These are phyloP conservation scores for Macrobrachium rosenbergii DNA, from an alignment of 1,140 invertebrate genomes.

Conservation along the genomic window DNA sequence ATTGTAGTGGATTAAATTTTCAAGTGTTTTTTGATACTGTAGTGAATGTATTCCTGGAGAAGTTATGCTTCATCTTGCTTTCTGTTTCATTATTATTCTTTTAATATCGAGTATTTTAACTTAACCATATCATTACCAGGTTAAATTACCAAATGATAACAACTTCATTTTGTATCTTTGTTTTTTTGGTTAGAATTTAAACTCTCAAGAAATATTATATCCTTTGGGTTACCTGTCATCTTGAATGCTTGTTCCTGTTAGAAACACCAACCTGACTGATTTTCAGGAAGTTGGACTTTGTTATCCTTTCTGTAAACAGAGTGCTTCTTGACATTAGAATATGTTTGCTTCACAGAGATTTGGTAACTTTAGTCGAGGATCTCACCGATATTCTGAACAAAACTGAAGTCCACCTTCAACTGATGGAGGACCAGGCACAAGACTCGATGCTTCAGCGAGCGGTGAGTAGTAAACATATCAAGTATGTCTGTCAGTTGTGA, in stretches of 20 bases:
- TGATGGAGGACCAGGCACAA: conserved; percentile 6
- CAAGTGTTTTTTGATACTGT: not conserved
- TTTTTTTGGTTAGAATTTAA: too few relatives aligned
- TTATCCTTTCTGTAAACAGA: not conserved
- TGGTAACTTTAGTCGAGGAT: not conserved
- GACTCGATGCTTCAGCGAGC: not conserved
- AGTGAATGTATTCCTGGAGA: not conserved
- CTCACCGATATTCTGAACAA: not conserved
- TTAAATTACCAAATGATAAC: too few relatives aligned
- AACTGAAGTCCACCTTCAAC: not conserved
- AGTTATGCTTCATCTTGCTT: not conserved
- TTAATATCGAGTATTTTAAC: too few relatives aligned
- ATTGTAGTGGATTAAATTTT: not conserved
- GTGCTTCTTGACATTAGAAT: not conserved
- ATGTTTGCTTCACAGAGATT: conserved; percentile 10
- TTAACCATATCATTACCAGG: too few relatives aligned
- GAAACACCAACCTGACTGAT: too few relatives aligned
- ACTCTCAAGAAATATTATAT: too few relatives aligned
- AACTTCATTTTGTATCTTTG: too few relatives aligned
- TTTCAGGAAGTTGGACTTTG: not conserved
- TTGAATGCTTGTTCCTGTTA: too few relatives aligned
- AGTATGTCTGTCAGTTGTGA: too few relatives aligned
- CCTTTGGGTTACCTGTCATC: too few relatives aligned
- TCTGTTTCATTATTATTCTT: not conserved
- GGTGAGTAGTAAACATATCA: not conserved